Conservation (phyloP, 2,888 invertebrate species). For the Saturnia japonica region DNA sequence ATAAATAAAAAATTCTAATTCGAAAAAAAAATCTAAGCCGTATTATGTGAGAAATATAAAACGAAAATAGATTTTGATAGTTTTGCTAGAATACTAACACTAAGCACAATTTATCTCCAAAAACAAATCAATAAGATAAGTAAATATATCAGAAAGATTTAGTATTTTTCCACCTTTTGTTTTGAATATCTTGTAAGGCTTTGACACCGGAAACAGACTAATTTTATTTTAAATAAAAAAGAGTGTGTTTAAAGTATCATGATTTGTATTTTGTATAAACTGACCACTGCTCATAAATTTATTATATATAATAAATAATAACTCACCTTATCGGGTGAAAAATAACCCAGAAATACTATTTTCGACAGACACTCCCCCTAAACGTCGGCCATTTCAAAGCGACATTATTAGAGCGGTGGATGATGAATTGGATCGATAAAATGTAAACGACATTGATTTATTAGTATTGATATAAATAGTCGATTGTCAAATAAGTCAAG, state of each 20-base stretch:
- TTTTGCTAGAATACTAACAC: slow-evolving; percentile 20
- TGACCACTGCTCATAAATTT: slow-evolving; percentile 15
- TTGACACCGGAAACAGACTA: slow-evolving; percentile 64
- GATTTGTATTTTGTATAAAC: background rate
- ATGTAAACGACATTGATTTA: slow-evolving; percentile 32
- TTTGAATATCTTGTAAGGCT: slow-evolving; percentile 75
- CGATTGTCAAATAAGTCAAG: slow-evolving; percentile 28
- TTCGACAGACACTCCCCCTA: slow-evolving; percentile 79
- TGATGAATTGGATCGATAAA: slow-evolving; percentile 60
- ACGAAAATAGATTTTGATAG: background rate
- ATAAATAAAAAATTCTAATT: slow-evolving; percentile 7
- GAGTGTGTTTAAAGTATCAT: background rate
- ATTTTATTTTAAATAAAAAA: slow-evolving; percentile 29
- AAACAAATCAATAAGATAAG: slow-evolving; percentile 17
- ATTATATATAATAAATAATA: slow-evolving; percentile 36
- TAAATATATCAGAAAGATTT: slow-evolving; percentile 37
- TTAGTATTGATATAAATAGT: slow-evolving; percentile 28
- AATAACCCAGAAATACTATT: slow-evolving; percentile 62
- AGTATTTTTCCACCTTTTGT: slow-evolving; percentile 62
- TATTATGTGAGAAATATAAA: background rate
- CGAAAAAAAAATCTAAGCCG: background rate
- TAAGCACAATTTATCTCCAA: slow-evolving; percentile 27
- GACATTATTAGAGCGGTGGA: slow-evolving; percentile 58
- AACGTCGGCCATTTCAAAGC: slow-evolving; percentile 81
- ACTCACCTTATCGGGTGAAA: slow-evolving; percentile 60